Conservation (phyloP, 2,113 vertebrate genomes). For the Xenotilapia leptura region DNA sequence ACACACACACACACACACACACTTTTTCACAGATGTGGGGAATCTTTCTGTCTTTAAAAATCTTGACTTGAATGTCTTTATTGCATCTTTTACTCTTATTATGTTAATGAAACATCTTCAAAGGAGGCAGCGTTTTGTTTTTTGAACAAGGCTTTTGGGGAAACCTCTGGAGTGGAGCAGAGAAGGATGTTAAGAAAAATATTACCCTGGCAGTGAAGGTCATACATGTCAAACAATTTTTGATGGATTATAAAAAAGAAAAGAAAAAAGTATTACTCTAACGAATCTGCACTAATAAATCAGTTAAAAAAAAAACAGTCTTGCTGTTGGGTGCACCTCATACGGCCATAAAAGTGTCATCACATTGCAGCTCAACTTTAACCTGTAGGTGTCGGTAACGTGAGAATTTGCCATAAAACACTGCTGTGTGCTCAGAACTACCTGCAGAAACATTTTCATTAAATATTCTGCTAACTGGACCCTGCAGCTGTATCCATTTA, state of each 20-base stretch:
- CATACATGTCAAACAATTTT: neutral
- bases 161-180: neutral
- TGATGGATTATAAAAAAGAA: neutral
- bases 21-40: neutral
- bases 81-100: neutral
- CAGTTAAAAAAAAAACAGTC: rapidly evolving
- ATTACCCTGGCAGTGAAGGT: neutral
- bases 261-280: neutral
- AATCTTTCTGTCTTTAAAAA: neutral
- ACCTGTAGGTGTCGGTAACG: neutral
- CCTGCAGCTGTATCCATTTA: neutral
- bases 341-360: neutral
- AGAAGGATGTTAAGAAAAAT: neutral
- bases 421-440: neutral
- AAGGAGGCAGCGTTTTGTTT: neutral
- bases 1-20: neutral
- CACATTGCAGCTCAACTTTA: neutral
- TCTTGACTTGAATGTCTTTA: neutral
- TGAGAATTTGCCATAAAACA: neutral
- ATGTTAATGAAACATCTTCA: neutral
- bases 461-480: neutral
- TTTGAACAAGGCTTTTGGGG: neutral
- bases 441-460: neutral
- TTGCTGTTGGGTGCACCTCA: neutral
- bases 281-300: neutral